These are phyloP conservation scores for Aplocera efformata DNA, from an alignment of 2,888 invertebrate species.

Conservation along the genomic window DNA sequence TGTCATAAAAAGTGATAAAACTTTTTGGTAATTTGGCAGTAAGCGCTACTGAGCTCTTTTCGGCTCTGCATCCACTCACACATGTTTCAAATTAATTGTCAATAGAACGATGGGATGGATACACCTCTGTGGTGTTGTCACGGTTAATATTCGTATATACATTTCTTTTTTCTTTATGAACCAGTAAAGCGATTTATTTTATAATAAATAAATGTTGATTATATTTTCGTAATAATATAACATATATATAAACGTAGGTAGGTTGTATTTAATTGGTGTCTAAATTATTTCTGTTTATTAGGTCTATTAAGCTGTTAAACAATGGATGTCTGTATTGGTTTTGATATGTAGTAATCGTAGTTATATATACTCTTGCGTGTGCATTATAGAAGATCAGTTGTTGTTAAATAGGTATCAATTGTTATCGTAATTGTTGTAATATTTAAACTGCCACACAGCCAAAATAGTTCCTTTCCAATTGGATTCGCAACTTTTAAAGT, in stretches of 20 bases:
- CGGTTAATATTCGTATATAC: too few relatives aligned
- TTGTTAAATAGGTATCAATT: slow-evolving; percentile 1
- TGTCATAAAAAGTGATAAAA: too few relatives aligned
- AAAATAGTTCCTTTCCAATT: too few relatives aligned
- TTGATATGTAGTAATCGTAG: neutral
- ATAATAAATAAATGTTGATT: slow-evolving; percentile 37
- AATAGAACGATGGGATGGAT: too few relatives aligned
- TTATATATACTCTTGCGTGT: slow-evolving; percentile 4
- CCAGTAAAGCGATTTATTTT: slow-evolving; percentile 19
- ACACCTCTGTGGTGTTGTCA: too few relatives aligned
- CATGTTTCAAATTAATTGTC: too few relatives aligned
- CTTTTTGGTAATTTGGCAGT: too few relatives aligned
- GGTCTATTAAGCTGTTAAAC: slow-evolving; percentile 36
- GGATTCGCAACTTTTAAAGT: too few relatives aligned
- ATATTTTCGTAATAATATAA: slow-evolving; percentile 45
- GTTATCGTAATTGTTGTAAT: too few relatives aligned
- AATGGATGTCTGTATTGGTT: slow-evolving; percentile 24
- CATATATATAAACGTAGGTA: slow-evolving; percentile 25
- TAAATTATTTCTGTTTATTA: slow-evolving; percentile 31
- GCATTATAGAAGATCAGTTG: neutral
- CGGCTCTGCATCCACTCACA: too few relatives aligned
- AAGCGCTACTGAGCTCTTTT: too few relatives aligned
- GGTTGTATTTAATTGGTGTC: slow-evolving; percentile 36
- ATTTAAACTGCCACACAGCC: too few relatives aligned
- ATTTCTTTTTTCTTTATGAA: slow-evolving; percentile 3